Evolutionary conservation across 2,113 vertebrate genomes (phyloP).

Genomic region (Scophthalmus maximus): DNA sequence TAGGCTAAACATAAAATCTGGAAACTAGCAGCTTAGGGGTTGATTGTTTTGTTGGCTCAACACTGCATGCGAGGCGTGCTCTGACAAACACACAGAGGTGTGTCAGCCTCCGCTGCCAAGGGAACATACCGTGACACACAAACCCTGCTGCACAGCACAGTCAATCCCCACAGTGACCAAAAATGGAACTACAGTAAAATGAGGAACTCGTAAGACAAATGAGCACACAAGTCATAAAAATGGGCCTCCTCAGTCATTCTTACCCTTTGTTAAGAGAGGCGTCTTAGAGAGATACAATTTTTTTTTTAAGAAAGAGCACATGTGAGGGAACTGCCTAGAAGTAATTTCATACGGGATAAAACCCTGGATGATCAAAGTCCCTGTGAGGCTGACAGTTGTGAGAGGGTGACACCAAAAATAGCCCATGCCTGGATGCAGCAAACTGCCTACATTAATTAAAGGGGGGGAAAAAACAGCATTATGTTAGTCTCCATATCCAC

Average conservation of each 20-base stretch:
- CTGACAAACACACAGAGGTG: conserved; percentile 69
- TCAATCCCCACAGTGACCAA: conserved; percentile 53
- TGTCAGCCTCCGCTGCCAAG: conserved; percentile 64
- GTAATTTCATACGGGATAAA: neutral
- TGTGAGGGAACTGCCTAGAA: neutral
- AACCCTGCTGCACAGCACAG: conserved; percentile 21
- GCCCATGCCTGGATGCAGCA: conserved; percentile 2
- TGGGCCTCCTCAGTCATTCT: neutral
- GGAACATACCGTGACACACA: conserved; percentile 59
- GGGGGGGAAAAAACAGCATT: conserved; percentile 3
- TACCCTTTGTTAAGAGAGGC: neutral
- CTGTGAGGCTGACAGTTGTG: neutral
- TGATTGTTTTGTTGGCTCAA: conserved; percentile 30
- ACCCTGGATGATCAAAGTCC: neutral
- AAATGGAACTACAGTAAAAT: conserved; percentile 49
- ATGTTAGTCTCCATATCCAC: neutral
- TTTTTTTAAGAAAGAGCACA: neutral
- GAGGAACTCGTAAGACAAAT: conserved; percentile 18
- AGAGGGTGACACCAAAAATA: conserved; percentile 22
- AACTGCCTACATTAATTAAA: conserved; percentile 18
- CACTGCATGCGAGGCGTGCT: conserved; percentile 45
- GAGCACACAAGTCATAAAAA: neutral
- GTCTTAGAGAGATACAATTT: neutral
- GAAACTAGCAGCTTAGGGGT: neutral
- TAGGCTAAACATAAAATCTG: neutral